Evolutionary conservation across 2,888 invertebrate genomes (phyloP).

Genomic region (Marasmarcha lunaedactyla): DNA sequence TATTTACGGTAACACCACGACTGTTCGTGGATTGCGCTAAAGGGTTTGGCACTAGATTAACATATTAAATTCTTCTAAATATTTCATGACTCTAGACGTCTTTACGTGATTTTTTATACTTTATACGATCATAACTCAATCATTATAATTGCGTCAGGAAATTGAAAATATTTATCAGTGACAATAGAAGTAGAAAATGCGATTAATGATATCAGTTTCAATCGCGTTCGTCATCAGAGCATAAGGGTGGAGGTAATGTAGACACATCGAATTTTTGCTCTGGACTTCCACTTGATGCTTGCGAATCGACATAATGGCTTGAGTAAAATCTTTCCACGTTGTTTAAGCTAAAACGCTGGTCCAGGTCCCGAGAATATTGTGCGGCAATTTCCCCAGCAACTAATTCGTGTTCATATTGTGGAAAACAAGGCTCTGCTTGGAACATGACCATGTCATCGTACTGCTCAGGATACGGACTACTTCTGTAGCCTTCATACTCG

Average conservation of each 20-base stretch:
- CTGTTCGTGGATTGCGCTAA: conserved; percentile 42
- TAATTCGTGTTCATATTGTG: conserved; percentile 48
- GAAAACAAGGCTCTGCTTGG: conserved; percentile 59
- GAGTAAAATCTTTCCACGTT: conserved; percentile 61
- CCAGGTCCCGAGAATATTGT: conserved; percentile 43
- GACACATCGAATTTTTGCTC: conserved; percentile 81
- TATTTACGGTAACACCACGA: conserved; percentile 20
- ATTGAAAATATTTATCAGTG: conserved; percentile 23
- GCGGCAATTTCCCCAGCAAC: conserved; percentile 18
- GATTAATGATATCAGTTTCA: conserved; percentile 23
- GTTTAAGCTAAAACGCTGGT: conserved; percentile 60
- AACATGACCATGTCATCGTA: conserved; percentile 57
- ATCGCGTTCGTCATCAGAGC: conserved; percentile 80
- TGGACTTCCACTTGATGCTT: conserved; percentile 75
- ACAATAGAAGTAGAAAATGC: conserved; percentile 24
- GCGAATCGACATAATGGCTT: conserved; percentile 69
- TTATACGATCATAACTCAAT: conserved; percentile 40
- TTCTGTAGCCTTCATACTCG: conserved; percentile 53
- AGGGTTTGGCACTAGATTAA: conserved; percentile 50
- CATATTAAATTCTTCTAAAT: conserved; percentile 26
- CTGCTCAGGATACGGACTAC: conserved; percentile 59
- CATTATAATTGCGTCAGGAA: conserved; percentile 47
- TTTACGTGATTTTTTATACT: conserved; percentile 43
- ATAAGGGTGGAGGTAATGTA: conserved; percentile 81
- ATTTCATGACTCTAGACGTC: conserved; percentile 33